These are phyloP conservation scores for Apocheima hispidaria DNA, from an alignment of 2,888 invertebrate genomes.

Conservation along the genomic window DNA sequence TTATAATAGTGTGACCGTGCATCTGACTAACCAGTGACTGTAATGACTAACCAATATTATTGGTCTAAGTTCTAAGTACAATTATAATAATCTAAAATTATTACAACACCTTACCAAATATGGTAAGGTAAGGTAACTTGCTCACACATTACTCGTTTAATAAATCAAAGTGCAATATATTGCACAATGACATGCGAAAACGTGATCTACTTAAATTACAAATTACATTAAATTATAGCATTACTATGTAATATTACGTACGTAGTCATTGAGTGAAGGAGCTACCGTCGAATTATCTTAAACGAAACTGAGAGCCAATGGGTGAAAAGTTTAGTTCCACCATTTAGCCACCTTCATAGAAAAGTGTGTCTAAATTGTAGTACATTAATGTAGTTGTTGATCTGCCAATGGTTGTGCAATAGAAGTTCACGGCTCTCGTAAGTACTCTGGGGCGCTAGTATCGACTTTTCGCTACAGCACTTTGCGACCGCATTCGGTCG, in stretches of 20 bases:
- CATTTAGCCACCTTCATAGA: neutral
- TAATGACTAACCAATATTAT: too few species aligned
- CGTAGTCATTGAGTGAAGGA: neutral
- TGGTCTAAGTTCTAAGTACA: too few species aligned
- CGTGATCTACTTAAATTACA: neutral
- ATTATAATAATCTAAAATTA: neutral
- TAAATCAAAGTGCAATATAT: neutral
- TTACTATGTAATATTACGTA: neutral
- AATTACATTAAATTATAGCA: neutral
- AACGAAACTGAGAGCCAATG: neutral
- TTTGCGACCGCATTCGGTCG: too few species aligned
- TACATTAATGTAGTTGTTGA: neutral
- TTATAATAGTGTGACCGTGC: too few species aligned
- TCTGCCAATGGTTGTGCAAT: conserved; percentile 21
- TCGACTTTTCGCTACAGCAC: too few species aligned
- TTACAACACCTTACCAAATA: neutral
- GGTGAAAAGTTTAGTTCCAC: neutral
- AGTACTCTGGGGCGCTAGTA: too few species aligned
- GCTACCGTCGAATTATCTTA: neutral
- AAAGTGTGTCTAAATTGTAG: neutral
- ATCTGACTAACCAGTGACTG: too few species aligned
- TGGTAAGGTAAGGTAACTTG: neutral
- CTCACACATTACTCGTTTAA: neutral
- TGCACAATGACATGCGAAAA: conserved; percentile 4
- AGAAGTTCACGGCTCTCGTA: conserved; percentile 37